phyloP scores from a whole-genome alignment of 2,797 vertebrate species.

The Margarornis squamiger region DNA sequence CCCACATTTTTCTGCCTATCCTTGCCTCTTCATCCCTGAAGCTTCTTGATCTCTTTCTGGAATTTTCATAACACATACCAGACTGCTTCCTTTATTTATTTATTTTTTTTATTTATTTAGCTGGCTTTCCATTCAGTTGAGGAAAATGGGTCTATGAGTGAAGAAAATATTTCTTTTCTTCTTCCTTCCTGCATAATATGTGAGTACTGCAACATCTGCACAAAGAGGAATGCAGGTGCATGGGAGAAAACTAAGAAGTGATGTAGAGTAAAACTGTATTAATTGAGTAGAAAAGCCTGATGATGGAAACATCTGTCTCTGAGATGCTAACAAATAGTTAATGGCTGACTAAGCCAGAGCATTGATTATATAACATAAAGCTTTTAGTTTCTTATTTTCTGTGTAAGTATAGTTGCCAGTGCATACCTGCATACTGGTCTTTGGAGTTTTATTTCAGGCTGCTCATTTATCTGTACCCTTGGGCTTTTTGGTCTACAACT shows the following conservation, averaged over 20 bases:
- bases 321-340: background rate
- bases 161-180: background rate
- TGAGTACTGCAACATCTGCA: background rate
- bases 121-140: background rate
- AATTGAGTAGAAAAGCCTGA: background rate
- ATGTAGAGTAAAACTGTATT: background rate
- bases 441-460: background rate
- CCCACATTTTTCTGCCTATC: background rate
- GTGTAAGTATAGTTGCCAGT: background rate
- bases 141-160: background rate
- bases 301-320: background rate
- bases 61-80: background rate
- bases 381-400: background rate
- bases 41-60: background rate
- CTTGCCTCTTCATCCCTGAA: background rate
- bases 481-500: background rate
- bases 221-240: background rate
- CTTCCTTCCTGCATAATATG: background rate
- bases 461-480: background rate
- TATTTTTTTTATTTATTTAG: background rate
- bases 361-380: background rate
- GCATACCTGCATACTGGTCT: background rate
- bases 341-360: background rate
- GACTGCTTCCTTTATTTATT: background rate
- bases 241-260: background rate